Evolutionary conservation across 1,140 invertebrate species (phyloP), one percentile per base, ranked within the genome.

Genomic region (Parasteatoda tepidariorum): DNA sequence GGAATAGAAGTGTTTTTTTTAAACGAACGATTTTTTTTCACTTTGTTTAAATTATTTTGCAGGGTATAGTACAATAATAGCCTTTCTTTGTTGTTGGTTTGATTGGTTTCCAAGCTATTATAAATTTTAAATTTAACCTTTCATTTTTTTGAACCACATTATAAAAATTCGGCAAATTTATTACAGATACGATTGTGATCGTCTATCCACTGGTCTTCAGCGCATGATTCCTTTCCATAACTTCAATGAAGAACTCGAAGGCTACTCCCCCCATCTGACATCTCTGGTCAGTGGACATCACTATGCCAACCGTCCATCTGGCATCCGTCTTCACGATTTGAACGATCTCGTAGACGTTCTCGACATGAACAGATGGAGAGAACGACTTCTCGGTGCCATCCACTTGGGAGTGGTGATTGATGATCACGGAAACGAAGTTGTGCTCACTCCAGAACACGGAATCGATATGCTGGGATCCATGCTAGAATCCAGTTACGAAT

Each of bases 131-230:
- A n/a, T n/a, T n/a, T n/a, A n/a, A n/a, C n/a, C n/a, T n/a, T n/a
- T n/a, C n/a, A n/a, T n/a, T n/a, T n/a, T n/a, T n/a, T n/a, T n/a
- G n/a, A n/a, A n/a, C n/a, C n/a, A n/a, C n/a, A n/a, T n/a, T n/a
- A n/a, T n/a, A n/a, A n/a, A n/a, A n/a, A n/a, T n/a, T n/a, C n/a
- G n/a, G n/a, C n/a, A n/a, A n/a, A n/a, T n/a, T n/a, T n/a, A 31
- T 7, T 57, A 11, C 31, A 93, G 93, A 84, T 94, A 94, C 87
- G 94, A 94, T 85, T 89, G 91, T 57, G 94, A 94, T 86, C 91
- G 94, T 31, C 89, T 94, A 34, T 91, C 91, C 85, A 93, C 93
- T 86, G 90, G 90, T 68, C 85, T 94, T 71, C 83, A 76, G 24
- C 71, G 83, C 18, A 84, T 76, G 83, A 75, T 68, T 13, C 83